Conservation (phyloP, 2,888 invertebrate genomes). For the Synergus laeviventris region DNA sequence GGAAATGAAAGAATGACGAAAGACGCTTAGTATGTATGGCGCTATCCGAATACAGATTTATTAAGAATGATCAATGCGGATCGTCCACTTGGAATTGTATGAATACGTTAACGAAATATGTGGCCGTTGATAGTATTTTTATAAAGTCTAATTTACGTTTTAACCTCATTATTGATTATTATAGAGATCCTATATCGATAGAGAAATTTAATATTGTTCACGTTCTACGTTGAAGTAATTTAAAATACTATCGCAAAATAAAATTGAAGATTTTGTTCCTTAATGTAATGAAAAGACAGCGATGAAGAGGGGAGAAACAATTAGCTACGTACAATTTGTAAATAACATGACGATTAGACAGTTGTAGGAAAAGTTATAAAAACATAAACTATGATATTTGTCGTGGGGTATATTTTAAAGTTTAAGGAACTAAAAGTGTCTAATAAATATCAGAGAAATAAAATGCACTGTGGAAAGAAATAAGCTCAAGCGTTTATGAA, state of each 20-base stretch:
- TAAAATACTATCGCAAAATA: constrained; percentile 44
- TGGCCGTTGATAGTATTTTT: constrained; percentile 71
- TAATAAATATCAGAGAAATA: constrained; percentile 44
- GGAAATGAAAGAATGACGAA: constrained; percentile 11
- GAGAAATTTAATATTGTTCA: constrained; percentile 42
- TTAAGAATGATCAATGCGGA: constrained; percentile 19
- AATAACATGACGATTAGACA: constrained; percentile 50
- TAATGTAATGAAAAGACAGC: constrained; percentile 35
- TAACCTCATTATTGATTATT: constrained; percentile 46
- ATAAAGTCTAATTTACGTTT: constrained; percentile 69
- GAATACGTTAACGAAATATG: constrained; percentile 60
- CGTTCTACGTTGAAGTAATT: constrained; percentile 46
- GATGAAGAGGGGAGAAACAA: constrained; percentile 30
- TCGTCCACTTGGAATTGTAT: constrained; percentile 62
- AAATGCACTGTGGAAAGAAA: constrained; percentile 45
- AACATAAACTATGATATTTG: constrained; percentile 57
- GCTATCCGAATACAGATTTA: neutral
- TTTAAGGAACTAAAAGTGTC: constrained; percentile 56
- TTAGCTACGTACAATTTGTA: constrained; percentile 46
- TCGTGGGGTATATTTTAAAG: constrained; percentile 67
- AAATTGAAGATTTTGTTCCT: constrained; percentile 48
- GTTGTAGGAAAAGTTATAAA: constrained; percentile 46
- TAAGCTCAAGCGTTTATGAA: constrained; percentile 58
- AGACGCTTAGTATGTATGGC: constrained; percentile 30
- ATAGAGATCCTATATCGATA: constrained; percentile 32